These are phyloP conservation scores for Stictonetta naevosa DNA, from an alignment of 2,113 vertebrate genomes.

Conservation along the genomic window DNA sequence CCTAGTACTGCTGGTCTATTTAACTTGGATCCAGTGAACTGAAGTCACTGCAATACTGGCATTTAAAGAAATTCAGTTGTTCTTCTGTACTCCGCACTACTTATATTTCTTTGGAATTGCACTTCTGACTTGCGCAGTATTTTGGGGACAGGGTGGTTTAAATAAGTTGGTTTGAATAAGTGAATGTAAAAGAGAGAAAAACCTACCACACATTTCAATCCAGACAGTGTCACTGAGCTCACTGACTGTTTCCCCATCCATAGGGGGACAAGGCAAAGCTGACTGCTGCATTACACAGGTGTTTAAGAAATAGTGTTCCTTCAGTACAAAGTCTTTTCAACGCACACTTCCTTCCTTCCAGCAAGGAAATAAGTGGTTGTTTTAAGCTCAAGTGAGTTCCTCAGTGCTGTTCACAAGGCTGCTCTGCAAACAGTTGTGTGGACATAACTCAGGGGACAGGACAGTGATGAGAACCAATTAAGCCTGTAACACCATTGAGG, in stretches of 20 bases:
- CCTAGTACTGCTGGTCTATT: neutral
- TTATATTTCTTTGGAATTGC: neutral
- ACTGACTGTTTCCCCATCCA: neutral
- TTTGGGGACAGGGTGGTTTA: neutral
- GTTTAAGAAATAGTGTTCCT: neutral
- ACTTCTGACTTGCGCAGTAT: neutral
- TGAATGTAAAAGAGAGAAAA: neutral
- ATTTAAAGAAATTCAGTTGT: neutral
- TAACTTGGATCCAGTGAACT: neutral
- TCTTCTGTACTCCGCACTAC: neutral
- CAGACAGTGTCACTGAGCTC: neutral
- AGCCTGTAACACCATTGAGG: neutral
- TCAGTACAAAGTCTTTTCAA: neutral
- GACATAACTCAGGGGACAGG: neutral
- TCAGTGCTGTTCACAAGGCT: neutral
- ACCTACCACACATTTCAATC: neutral
- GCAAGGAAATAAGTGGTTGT: neutral
- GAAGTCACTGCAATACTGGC: neutral
- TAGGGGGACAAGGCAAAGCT: neutral
- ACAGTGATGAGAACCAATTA: neutral
- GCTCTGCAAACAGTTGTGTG: neutral
- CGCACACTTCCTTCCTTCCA: neutral
- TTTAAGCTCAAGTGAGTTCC: neutral
- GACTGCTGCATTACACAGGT: neutral
- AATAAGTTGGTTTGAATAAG: neutral